These are phyloP conservation scores for Leucopsar rothschildi DNA, from an alignment of 2,113 vertebrate genomes.

Conservation along the genomic window DNA sequence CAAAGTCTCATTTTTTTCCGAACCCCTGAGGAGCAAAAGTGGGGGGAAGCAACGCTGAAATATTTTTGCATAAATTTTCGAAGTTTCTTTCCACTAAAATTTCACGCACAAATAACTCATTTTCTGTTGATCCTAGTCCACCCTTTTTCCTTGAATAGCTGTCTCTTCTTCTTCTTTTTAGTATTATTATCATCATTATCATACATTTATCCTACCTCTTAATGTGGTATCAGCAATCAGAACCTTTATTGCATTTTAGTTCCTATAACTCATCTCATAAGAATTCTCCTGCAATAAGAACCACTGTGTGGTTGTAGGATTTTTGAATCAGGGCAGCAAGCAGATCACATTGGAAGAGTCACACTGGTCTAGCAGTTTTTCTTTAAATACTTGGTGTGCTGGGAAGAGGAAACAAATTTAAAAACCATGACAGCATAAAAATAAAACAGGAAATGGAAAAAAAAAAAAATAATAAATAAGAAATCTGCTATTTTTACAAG, in stretches of 20 bases:
- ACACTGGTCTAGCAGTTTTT: neutral
- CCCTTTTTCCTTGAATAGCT: neutral
- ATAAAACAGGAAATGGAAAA: constrained; percentile 1
- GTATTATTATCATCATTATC: neutral
- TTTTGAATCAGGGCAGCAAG: neutral
- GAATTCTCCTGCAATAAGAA: neutral
- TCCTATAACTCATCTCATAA: neutral
- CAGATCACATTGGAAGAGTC: neutral
- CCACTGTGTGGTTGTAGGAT: neutral
- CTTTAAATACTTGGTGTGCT: neutral
- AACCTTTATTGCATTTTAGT: neutral
- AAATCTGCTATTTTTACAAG: neutral
- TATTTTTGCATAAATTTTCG: neutral
- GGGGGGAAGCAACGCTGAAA: neutral
- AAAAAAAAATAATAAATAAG: neutral
- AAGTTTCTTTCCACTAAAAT: neutral
- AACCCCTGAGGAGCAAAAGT: neutral
- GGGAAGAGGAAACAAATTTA: neutral
- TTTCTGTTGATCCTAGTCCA: neutral
- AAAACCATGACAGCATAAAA: neutral
- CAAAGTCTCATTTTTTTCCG: neutral
- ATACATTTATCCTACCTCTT: neutral
- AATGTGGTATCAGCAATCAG: fast-evolving
- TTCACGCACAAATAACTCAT: neutral
- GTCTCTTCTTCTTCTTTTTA: neutral